These are phyloP conservation scores for Telmatochromis bifrenatus DNA, from an alignment of 2,113 vertebrate genomes.

Conservation along the genomic window DNA sequence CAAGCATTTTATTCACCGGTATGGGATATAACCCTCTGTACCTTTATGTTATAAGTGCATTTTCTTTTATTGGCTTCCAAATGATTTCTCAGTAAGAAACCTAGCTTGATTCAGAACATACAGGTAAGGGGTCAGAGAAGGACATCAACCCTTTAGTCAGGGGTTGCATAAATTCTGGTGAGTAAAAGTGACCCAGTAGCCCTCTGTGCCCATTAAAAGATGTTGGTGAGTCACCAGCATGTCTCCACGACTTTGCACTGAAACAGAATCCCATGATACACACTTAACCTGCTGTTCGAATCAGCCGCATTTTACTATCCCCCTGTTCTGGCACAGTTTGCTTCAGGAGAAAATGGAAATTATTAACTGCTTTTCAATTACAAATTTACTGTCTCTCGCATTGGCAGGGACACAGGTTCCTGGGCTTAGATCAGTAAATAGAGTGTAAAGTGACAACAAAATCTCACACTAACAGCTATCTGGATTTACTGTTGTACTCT, in stretches of 20 bases:
- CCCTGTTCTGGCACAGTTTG: neutral
- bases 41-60: neutral
- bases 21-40: neutral
- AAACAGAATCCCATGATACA: neutral
- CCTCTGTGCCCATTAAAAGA: conserved; percentile 21
- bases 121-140: neutral
- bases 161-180: neutral
- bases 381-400: conserved; percentile 6
- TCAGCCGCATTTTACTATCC: neutral
- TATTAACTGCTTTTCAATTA: conserved; percentile 30
- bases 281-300: neutral
- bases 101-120: neutral
- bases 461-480: conserved; percentile 28
- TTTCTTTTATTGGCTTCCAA: neutral
- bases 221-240: neutral
- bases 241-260: neutral
- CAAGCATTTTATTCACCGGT: neutral
- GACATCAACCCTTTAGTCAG: neutral
- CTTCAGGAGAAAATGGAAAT: conserved; percentile 34
- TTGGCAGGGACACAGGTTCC: neutral
- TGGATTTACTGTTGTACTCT: conserved; percentile 36
- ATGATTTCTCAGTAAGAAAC: neutral
- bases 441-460: conserved; percentile 42
- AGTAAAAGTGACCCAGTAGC: neutral
- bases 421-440: conserved; percentile 21